A percentile compares a stretch with the other conserved stretches of the same genome.
Evolutionary conservation across 2,888 invertebrate species (phyloP).

Genomic region (Philereme transversata): DNA sequence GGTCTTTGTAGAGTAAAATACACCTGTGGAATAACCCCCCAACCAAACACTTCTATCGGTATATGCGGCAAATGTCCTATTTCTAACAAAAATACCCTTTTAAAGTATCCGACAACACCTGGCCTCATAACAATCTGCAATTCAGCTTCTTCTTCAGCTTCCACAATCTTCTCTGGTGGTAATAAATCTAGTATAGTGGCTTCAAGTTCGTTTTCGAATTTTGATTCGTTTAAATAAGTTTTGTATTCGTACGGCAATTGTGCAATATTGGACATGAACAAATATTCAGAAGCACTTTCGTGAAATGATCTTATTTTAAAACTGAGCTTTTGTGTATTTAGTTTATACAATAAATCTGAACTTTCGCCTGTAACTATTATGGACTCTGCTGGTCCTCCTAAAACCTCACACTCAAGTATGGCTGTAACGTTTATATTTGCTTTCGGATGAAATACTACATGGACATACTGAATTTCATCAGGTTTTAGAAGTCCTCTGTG

Average conservation of each 20-base stretch:
- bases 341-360: conserved; percentile 75
- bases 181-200: conserved; percentile 72
- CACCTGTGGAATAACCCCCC: conserved; percentile 84
- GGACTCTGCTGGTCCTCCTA: conserved; percentile 82
- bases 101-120: conserved; percentile 81
- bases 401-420: conserved; percentile 77
- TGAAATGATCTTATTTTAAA: conserved; percentile 76
- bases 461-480: conserved; percentile 74
- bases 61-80: conserved; percentile 82
- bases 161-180: conserved; percentile 69
- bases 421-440: conserved; percentile 71
- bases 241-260: conserved; percentile 71
- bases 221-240: conserved; percentile 63
- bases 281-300: conserved; percentile 61
- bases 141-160: conserved; percentile 64
- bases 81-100: conserved; percentile 74
- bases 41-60: conserved; percentile 80
- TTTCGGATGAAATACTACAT: conserved; percentile 76
- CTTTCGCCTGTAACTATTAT: conserved; percentile 78
- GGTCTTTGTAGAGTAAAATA: conserved; percentile 77
- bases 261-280: conserved; percentile 78
- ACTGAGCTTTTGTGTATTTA: conserved; percentile 71
- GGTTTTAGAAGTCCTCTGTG: conserved; percentile 79
- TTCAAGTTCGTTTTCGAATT: conserved; percentile 62
- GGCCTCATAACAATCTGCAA: conserved; percentile 79